These are phyloP conservation scores for fruit fly (Drosophila melanogaster) DNA, from an alignment of 1,140 invertebrate genomes.

Conservation along the genomic window DNA sequence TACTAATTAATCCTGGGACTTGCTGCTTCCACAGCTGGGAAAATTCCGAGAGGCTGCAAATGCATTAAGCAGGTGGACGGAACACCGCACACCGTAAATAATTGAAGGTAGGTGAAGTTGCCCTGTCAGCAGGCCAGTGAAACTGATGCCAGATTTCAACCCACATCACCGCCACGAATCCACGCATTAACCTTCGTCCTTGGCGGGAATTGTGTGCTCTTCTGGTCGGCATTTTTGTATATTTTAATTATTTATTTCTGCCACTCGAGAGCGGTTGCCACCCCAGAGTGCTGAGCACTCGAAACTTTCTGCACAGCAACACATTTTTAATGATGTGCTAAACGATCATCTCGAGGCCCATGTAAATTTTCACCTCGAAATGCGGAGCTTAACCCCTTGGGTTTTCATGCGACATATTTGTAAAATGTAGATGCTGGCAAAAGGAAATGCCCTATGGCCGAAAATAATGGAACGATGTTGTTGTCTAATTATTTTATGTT, in stretches of 20 bases:
- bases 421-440: not conserved
- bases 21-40: conserved; percentile 7
- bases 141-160: conserved; percentile 54
- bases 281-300: conserved; percentile 38
- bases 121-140: conserved; percentile 52
- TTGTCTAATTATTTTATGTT: no score
- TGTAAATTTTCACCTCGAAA: conserved; percentile 6
- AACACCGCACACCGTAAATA: conserved; percentile 65
- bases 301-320: conserved; percentile 54
- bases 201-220: conserved; percentile 39
- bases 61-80: conserved; percentile 43
- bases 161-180: conserved; percentile 8
- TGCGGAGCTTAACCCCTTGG: conserved; percentile 1
- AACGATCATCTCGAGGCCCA: conserved; percentile 35
- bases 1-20: conserved; percentile 48
- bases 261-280: conserved; percentile 37
- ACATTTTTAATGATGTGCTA: conserved; percentile 72
- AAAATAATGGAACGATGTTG: no score
- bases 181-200: conserved; percentile 42
- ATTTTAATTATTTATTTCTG: conserved; percentile 46
- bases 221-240: conserved; percentile 11
- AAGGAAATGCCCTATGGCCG: no score
- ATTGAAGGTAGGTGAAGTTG: conserved; percentile 69
- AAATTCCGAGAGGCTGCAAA: conserved; percentile 18
- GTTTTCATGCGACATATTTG: not conserved